Conservation (phyloP, 1,140 invertebrate species). For the Procambarus virginalis region DNA sequence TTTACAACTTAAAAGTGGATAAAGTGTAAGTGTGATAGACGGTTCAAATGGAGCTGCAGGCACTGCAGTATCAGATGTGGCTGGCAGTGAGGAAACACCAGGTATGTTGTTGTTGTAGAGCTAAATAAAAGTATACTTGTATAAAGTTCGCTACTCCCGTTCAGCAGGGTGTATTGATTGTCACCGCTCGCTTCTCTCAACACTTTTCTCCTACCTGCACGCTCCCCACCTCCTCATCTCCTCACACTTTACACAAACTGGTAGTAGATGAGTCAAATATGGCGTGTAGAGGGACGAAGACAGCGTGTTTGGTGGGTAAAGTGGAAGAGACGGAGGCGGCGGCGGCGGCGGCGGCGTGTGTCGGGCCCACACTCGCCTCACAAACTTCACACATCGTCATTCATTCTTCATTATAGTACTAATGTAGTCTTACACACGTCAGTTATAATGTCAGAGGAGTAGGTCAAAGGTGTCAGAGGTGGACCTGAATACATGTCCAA, state of each 20-base stretch:
- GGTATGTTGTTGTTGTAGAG: conserved; percentile 70
- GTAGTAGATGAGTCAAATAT: neutral
- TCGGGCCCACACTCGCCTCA: neutral
- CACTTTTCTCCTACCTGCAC: neutral
- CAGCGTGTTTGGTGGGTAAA: neutral
- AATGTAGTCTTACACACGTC: neutral
- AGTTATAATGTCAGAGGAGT: neutral
- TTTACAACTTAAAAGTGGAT: conserved; percentile 23
- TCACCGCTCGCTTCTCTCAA: conserved; percentile 4
- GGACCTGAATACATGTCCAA: no score
- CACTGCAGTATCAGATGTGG: conserved; percentile 73
- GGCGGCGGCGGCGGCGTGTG: neutral
- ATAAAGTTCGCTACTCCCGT: conserved; percentile 37
- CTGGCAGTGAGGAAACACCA: conserved; percentile 74
- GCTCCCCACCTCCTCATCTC: neutral
- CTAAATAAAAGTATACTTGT: conserved; percentile 43
- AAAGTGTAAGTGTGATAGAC: conserved; percentile 57
- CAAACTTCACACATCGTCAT: neutral
- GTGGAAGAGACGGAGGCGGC: neutral
- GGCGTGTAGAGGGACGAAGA: neutral
- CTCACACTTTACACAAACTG: neutral
- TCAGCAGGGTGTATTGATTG: conserved; percentile 18
- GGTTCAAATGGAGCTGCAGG: conserved; percentile 72
- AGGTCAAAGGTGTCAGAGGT: neutral
- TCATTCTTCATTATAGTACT: neutral